Percentiles rank a stretch among this genome's conserved stretches.
Conservation (phyloP, 1,140 invertebrate genomes). For the Atta cephalotes region DNA sequence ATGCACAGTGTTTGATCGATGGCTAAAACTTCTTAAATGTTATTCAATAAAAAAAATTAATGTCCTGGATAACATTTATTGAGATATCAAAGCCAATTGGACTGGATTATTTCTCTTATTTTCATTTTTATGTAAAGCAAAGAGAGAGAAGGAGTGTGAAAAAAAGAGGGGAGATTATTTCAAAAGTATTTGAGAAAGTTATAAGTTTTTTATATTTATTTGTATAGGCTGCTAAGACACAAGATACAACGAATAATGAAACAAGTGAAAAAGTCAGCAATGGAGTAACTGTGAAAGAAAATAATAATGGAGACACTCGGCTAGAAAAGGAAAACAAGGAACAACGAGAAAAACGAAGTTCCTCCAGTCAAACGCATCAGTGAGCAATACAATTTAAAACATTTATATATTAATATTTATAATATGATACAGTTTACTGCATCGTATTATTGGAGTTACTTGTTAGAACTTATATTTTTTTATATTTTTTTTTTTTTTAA, state of each 20-base stretch:
- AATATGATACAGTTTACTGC: neutral
- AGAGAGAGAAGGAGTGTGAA: no score
- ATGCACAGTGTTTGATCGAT: no score
- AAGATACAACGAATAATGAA: constrained; percentile 77
- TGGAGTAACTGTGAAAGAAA: constrained; percentile 82
- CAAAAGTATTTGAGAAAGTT: neutral
- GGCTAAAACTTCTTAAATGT: no score
- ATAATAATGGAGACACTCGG: constrained; percentile 82
- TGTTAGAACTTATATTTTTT: neutral
- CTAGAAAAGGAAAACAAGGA: constrained; percentile 84
- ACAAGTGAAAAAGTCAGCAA: constrained; percentile 82
- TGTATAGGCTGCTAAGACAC: constrained; percentile 80
- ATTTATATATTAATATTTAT: neutral
- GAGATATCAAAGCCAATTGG: no score
- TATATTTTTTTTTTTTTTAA: neutral
- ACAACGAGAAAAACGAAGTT: constrained; percentile 82
- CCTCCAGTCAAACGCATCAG: constrained; percentile 81
- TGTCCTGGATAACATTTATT: no score
- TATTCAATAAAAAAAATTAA: no score
- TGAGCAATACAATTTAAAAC: constrained; percentile 67
- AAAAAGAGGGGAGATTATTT: no score
- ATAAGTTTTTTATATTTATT: constrained; percentile 19
- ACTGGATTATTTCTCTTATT: no score
- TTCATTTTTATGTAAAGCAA: no score
- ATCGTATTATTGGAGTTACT: neutral